Evolutionary conservation across 2,113 vertebrate species (phyloP).

Genomic region (Cnemophilus loriae): DNA sequence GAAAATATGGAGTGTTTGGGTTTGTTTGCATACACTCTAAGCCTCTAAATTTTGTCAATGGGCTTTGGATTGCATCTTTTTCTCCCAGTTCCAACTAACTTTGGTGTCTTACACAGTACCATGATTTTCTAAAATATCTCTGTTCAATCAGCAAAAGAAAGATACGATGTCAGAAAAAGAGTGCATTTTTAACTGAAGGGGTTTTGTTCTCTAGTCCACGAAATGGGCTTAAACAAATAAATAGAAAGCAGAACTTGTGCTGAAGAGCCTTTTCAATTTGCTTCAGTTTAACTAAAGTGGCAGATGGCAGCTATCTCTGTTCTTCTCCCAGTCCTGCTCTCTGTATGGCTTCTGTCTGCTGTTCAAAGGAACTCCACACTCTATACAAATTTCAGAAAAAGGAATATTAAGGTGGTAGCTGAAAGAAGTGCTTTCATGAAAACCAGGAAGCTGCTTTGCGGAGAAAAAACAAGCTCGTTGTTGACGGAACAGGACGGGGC

Average conservation of each 20-base stretch:
- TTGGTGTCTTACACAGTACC: background rate
- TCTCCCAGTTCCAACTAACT: background rate
- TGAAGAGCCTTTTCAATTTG: conserved; percentile 38
- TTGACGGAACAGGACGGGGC: background rate
- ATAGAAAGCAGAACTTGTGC: conserved; percentile 26
- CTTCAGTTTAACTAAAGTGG: conserved; percentile 37
- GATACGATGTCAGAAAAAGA: background rate
- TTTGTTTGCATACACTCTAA: background rate
- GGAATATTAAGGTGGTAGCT: conserved; percentile 55
- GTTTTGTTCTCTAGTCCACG: background rate
- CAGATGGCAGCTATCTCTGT: conserved; percentile 60
- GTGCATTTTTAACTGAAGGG: background rate
- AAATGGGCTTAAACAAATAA: conserved; percentile 27
- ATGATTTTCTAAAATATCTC: background rate
- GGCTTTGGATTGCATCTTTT: background rate
- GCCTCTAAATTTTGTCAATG: background rate
- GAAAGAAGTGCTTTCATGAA: conserved; percentile 64
- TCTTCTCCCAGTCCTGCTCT: conserved; percentile 44
- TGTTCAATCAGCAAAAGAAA: background rate
- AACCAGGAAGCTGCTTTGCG: conserved; percentile 54
- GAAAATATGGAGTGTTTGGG: background rate
- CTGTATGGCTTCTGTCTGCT: conserved; percentile 43
- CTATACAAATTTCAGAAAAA: conserved; percentile 58
- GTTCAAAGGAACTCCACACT: conserved; percentile 44
- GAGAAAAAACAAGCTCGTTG: conserved; percentile 23